These are phyloP conservation scores for Eulemur macaco DNA, from an alignment of 2,113 vertebrate species.

Conservation along the genomic window DNA sequence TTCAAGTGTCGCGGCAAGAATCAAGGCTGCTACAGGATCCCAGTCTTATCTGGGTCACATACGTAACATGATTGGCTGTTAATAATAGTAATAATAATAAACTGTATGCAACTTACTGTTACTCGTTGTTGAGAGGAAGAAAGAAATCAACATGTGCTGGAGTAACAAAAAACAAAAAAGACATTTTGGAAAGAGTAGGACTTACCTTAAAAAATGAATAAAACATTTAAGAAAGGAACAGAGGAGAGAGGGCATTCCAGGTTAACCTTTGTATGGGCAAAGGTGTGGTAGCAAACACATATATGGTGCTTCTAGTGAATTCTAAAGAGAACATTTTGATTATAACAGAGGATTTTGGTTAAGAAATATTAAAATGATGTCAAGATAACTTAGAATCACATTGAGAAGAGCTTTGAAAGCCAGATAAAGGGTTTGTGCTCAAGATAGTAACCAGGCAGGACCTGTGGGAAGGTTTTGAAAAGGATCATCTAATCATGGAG, in stretches of 20 bases:
- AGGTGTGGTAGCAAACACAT: background rate
- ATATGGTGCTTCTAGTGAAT: background rate
- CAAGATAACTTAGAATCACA: background rate
- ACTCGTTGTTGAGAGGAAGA: background rate
- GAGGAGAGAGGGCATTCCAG: background rate
- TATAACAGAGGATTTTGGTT: background rate
- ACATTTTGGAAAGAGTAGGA: background rate
- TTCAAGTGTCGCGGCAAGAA: background rate
- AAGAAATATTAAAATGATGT: background rate
- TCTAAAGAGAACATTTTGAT: background rate
- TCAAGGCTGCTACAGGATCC: background rate
- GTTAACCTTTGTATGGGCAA: background rate
- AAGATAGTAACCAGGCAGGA: background rate
- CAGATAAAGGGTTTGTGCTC: background rate
- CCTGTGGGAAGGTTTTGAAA: background rate
- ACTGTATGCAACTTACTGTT: background rate
- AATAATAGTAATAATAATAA: background rate
- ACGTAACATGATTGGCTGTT: background rate
- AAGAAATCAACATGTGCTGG: background rate
- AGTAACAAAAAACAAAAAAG: background rate
- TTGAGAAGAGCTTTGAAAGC: background rate
- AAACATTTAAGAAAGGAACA: background rate
- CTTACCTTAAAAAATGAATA: background rate
- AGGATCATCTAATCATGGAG: background rate
- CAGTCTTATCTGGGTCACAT: background rate